Percentiles rank a stretch among this genome's conserved stretches.
phyloP scores from a whole-genome alignment of 2,797 vertebrate species.

The Spea hammondii region DNA sequence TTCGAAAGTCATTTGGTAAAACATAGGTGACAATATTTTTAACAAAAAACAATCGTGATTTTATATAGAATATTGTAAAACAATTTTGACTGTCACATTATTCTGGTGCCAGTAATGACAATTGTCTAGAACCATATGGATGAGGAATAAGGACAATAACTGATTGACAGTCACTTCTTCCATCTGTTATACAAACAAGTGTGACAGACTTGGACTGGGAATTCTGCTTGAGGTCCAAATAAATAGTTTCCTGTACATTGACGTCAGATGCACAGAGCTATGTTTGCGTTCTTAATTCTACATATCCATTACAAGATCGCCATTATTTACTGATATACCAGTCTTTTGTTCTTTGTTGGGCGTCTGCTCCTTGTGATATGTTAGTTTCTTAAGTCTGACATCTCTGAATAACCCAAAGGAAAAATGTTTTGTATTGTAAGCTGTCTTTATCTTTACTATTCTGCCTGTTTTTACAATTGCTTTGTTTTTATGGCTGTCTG shows the following conservation, averaged over 20 bases:
- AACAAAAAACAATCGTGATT: no score
- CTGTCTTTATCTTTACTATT: background rate
- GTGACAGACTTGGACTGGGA: conserved; percentile 1
- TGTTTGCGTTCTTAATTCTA: conserved; percentile 2
- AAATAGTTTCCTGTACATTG: background rate
- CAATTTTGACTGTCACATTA: no score
- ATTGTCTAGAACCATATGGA: background rate
- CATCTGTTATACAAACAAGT: conserved; percentile 35
- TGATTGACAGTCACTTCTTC: background rate
- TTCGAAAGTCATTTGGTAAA: no score
- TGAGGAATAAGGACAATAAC: background rate
- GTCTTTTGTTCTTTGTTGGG: conserved; percentile 15
- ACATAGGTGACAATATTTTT: no score
- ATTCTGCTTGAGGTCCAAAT: conserved; percentile 12
- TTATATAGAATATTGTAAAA: no score
- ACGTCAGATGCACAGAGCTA: background rate
- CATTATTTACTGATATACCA: conserved; percentile 2
- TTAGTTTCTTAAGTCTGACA: conserved; percentile 7
- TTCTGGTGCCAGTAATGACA: background rate
- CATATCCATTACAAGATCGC: conserved; percentile 5
- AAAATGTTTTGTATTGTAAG: background rate
- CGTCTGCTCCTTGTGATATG: conserved; percentile 1
- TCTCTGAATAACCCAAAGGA: background rate
- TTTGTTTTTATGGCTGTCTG: background rate
- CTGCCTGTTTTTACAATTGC: fast-evolving